Evolutionary conservation across 2,888 invertebrate species (phyloP), one percentile per base, ranked within the genome.

Genomic region (Linnaemya tessellans): DNA sequence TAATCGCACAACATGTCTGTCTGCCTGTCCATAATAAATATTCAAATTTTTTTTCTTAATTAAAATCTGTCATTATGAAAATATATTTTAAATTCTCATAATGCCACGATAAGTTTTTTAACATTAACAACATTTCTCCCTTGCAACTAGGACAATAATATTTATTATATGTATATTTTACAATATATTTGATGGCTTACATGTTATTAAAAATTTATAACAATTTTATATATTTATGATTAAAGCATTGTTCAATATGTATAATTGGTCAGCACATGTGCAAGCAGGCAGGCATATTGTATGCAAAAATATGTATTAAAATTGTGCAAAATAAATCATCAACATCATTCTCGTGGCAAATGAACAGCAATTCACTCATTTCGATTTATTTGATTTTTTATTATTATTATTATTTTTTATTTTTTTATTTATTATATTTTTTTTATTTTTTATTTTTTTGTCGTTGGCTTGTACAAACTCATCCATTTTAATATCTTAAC

Each of bases 121-220:
- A 22, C 22, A 22, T 51, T 35, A n/a, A n/a, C 35, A 35, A 68
- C 51, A 41, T 41, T 25, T 18, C 15, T 38, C 9, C 25, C 38
- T 70, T n/a, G 9, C 54, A 41, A 70, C 2, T 25, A 41, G 5
- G 54, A 49, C 41, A 56, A 56, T 70, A 22, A 38, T 25, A 70
- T 70, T 70, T 54, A 70, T n/a, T 38, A 54, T 56, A 49, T 51
- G 10, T 41, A 30, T 5, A 30, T 20, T 51, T 18, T 51, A 54
- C 70, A 71, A 58, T 41, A 70, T 41, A 15, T 11, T 38, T 54
- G 18, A 18, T 22, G 22, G 46, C 64, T 56, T 43, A 20, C 22
- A 80, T 73, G 10, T 35, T 80, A 74, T 62, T 74, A 80, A 80
- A 80, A 64, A 75, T 54, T 75, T 75, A 74, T 62, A 67, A 74